Conservation (phyloP, 2,113 vertebrate genomes). For the Gulo gulo region DNA sequence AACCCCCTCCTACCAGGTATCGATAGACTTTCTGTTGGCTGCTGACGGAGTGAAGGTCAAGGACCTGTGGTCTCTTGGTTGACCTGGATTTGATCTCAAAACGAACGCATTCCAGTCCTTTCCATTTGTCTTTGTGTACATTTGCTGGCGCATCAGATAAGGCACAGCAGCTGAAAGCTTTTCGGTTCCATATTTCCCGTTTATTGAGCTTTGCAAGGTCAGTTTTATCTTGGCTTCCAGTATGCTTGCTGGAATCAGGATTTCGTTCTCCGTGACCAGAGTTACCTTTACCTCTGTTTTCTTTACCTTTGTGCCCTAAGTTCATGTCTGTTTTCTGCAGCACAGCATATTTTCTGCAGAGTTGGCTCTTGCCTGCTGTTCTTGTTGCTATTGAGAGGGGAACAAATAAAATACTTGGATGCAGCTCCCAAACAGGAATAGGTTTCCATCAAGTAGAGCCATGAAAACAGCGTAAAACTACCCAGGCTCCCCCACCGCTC, state of each 20-base stretch:
- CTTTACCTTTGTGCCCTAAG: neutral
- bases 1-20: neutral
- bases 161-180: neutral
- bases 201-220: conserved; percentile 23
- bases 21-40: neutral
- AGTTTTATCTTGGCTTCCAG: neutral
- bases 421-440: neutral
- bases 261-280: neutral
- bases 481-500: neutral
- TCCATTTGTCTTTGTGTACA: neutral
- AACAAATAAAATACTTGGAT: conserved; percentile 33
- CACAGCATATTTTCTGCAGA: neutral
- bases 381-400: neutral
- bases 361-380: neutral
- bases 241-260: neutral
- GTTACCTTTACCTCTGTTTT: neutral
- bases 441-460: neutral
- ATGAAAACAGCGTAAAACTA: conserved; percentile 15
- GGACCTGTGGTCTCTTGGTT: neutral
- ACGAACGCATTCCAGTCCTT: neutral
- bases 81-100: neutral
- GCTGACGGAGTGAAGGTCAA: neutral
- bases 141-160: neutral
- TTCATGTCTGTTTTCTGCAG: neutral
- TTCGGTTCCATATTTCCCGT: neutral